These are phyloP conservation scores for Enteromius radiatus DNA, from an alignment of 2,797 vertebrate species.

Conservation along the genomic window DNA sequence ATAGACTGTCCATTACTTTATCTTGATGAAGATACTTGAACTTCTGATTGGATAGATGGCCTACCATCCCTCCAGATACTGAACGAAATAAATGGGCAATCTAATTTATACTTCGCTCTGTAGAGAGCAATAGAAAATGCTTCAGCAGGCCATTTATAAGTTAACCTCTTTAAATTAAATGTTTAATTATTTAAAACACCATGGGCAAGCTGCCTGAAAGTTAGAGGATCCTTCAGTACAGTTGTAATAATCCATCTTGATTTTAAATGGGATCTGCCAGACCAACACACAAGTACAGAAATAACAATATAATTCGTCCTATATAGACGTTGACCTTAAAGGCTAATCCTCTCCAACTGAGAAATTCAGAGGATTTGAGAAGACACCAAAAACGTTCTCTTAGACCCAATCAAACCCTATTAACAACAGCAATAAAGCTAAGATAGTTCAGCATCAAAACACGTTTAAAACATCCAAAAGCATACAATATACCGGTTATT, in stretches of 20 bases:
- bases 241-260: constrained; percentile 6
- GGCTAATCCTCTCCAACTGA: constrained; percentile 9
- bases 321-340: not conserved
- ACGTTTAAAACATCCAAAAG: not conserved
- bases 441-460: not conserved
- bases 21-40: not conserved
- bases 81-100: constrained; percentile 41
- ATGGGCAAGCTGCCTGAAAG: constrained; percentile 33
- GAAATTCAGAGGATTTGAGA: not conserved
- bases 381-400: not conserved
- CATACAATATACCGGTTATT: not conserved
- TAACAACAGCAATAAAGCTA: constrained; percentile 10
- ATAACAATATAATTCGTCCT: not conserved
- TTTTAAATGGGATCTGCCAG: constrained; percentile 34
- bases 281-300: constrained; percentile 16
- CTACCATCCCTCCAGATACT: constrained; percentile 3
- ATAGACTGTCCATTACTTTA: not conserved
- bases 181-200: constrained; percentile 54
- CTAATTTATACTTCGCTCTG: constrained; percentile 31
- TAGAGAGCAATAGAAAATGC: constrained; percentile 18
- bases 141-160: constrained; percentile 44
- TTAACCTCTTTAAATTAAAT: constrained; percentile 55
- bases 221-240: constrained; percentile 37
- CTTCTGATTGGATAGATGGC: constrained; percentile 24
- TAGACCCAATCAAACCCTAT: not conserved